A percentile compares a stretch with the other conserved stretches of the same genome.
Conservation (phyloP, 2,113 vertebrate genomes). For the Neomonachus schauinslandi region DNA sequence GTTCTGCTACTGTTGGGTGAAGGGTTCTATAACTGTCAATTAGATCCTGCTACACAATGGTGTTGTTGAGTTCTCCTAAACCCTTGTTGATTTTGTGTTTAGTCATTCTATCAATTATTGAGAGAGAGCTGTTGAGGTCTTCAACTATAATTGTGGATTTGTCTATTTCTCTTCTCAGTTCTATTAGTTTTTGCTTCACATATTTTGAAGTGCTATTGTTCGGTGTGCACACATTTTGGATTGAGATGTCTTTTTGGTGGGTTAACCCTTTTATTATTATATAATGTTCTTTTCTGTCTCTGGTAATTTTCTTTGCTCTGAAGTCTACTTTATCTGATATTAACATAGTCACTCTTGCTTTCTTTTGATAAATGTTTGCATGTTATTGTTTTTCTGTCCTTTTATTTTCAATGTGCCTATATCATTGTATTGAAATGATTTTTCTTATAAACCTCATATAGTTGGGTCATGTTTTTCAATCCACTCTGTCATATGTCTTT, state of each 20-base stretch:
- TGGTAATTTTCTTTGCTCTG: conserved; percentile 49
- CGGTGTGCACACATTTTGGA: conserved; percentile 34
- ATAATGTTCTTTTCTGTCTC: conserved; percentile 17
- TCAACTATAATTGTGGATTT: conserved; percentile 22
- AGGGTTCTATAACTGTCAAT: background rate
- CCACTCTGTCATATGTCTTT: background rate
- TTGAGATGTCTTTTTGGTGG: background rate
- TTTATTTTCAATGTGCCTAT: conserved; percentile 10
- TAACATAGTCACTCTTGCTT: conserved; percentile 18
- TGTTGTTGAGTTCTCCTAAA: background rate
- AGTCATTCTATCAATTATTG: conserved; percentile 3
- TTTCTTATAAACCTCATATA: conserved; percentile 29
- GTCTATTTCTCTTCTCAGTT: conserved; percentile 24
- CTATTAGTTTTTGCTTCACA: background rate
- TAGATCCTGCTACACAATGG: background rate
- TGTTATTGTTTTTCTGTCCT: conserved; percentile 10
- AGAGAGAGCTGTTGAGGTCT: background rate
- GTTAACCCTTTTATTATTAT: conserved; percentile 5
- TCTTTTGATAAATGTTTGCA: conserved; percentile 24
- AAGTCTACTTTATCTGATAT: conserved; percentile 35
- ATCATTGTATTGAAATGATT: background rate
- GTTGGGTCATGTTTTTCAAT: conserved; percentile 9
- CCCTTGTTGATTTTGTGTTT: conserved; percentile 37
- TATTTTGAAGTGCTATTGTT: conserved; percentile 12
- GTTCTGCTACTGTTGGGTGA: background rate